phyloP scores from a whole-genome alignment of 1,140 invertebrate genomes.

The Bombus polaris region DNA sequence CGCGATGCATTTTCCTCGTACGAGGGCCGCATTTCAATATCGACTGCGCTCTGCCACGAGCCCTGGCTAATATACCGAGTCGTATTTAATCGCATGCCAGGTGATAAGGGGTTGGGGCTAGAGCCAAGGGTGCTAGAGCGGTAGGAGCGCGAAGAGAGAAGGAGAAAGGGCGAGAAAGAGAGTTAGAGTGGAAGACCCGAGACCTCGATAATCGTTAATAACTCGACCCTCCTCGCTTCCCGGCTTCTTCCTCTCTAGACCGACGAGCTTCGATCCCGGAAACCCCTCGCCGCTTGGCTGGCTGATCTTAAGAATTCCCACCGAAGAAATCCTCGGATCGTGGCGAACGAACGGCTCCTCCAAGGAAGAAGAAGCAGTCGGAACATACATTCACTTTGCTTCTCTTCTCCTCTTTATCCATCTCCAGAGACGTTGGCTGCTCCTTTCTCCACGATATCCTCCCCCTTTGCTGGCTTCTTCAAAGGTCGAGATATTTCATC shows the following conservation, averaged over 20 bases:
- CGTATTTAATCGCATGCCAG: conserved; percentile 52
- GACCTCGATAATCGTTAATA: conserved; percentile 70
- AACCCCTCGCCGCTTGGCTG: conserved; percentile 32
- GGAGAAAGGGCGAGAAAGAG: background rate
- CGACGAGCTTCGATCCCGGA: conserved; percentile 36
- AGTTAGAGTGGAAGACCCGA: conserved; percentile 32
- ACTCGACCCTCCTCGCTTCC: conserved; percentile 32
- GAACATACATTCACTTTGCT: conserved; percentile 22
- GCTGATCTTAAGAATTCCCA: conserved; percentile 65
- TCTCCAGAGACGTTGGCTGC: background rate
- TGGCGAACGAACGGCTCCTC: conserved; percentile 14
- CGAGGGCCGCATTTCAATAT: conserved; percentile 51
- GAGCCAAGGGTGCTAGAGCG: background rate
- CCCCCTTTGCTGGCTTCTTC: conserved; percentile 62
- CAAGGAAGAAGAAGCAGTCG: conserved; percentile 41
- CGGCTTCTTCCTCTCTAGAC: background rate
- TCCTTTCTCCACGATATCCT: conserved; percentile 20
- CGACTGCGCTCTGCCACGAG: background rate
- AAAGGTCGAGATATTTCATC: conserved; percentile 70
- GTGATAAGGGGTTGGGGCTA: conserved; percentile 22
- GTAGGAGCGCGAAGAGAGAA: background rate
- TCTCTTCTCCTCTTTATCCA: background rate
- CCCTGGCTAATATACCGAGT: conserved; percentile 31
- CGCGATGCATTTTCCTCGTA: conserved; percentile 30
- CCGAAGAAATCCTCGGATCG: conserved; percentile 65